Percentiles rank a stretch among this genome's conserved stretches.
Evolutionary conservation across 1,140 invertebrate species (phyloP).

Genomic region (Halesus radiatus): DNA sequence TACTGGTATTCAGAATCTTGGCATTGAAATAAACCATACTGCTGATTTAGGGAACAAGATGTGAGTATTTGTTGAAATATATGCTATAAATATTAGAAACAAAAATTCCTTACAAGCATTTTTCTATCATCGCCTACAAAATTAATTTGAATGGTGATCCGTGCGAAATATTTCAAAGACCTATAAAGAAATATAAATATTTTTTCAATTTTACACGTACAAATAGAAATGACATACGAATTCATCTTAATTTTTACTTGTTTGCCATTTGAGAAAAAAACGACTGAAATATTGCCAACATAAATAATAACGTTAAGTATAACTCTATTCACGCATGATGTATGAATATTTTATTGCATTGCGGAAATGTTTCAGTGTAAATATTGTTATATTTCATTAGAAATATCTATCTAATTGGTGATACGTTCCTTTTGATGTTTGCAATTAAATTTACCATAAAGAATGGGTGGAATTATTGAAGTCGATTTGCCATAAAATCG

Average conservation of each 20-base stretch:
- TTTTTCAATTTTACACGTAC: neutral
- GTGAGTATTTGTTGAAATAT: no score
- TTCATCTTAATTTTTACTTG: neutral
- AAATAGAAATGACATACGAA: neutral
- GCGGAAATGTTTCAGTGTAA: neutral
- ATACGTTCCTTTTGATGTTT: neutral
- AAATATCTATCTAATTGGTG: conserved; percentile 20
- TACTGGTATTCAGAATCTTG: no score
- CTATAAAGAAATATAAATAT: neutral
- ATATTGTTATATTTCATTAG: conserved; percentile 17
- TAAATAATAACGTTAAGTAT: neutral
- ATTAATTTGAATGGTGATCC: neutral
- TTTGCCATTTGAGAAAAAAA: neutral
- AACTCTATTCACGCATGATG: neutral
- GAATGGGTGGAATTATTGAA: neutral
- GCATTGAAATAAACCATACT: no score
- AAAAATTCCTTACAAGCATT: no score
- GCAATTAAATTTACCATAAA: neutral
- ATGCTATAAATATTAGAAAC: no score
- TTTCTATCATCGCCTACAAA: no score
- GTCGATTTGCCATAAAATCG: no score
- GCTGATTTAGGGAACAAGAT: no score
- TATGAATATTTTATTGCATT: conserved; percentile 18
- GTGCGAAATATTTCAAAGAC: neutral
- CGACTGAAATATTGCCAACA: neutral